Evolutionary conservation across 2,113 vertebrate genomes (phyloP), one percentile per base, ranked within the genome.

Genomic region (Cariama cristata): DNA sequence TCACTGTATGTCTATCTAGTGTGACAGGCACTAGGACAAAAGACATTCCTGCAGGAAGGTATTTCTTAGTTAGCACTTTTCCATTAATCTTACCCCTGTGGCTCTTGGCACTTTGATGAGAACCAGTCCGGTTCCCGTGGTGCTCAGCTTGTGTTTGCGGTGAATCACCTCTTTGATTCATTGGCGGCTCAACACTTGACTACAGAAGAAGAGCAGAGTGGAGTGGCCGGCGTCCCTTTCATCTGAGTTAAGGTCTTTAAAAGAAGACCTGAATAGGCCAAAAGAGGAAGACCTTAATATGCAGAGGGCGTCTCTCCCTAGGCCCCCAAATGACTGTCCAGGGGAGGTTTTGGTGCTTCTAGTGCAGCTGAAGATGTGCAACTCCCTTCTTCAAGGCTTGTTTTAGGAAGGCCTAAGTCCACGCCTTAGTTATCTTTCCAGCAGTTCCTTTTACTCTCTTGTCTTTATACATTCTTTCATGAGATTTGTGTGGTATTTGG

Each of bases 121-220:
- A 96, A 76, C 93, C 97, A 94, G 96, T 42, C 47, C 8, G 0
- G 53, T 58, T 92, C 74, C 71, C 0, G 7, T 53, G 50, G 45
- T 83, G 88, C 45, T 92, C 27, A 49, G 89, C 77, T 95, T 59
- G 64, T 8, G 0, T 93, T 95, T 93, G 60, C 12, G 20, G 86
- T 95, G 79, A 95, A 94, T 95, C 86, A 88, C 90, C 62, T 69
- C 44, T 72, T 94, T 97, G 95, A 96, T 97, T 90, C 90, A 96
- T 92, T 82, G 87, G 45, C 74, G 90, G 87, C 88, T 94, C 66
- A 79, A 11, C 49, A 11, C 67, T 86, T 79, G 50, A 79, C 60
- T 91, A 1, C 58, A 69, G 69, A 64, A 89, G 79, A 88, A 47
- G 79, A 85, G 53, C 74, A 62, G 69, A 91, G 33, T 72, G 56